Percentiles rank a stretch among this genome's conserved stretches.
Conservation (phyloP, 2,113 vertebrate genomes). For the Ptilonorhynchus violaceus region DNA sequence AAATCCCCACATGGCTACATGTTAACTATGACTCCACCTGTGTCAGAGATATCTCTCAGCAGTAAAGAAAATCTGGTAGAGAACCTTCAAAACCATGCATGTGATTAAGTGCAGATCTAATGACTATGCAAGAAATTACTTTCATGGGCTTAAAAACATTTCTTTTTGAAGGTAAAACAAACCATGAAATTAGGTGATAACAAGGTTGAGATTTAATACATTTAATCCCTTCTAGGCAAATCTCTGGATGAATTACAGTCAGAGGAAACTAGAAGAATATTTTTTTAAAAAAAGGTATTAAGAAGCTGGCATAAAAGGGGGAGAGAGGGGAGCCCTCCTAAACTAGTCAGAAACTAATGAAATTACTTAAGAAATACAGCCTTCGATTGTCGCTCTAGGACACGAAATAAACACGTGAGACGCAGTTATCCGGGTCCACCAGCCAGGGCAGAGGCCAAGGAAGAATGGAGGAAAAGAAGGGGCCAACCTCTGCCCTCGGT, state of each 20-base stretch:
- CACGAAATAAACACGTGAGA: too few species aligned
- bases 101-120: background rate
- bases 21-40: background rate
- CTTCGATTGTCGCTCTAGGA: too few species aligned
- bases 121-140: background rate
- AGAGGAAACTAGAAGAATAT: background rate
- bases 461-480: too few species aligned
- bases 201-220: background rate
- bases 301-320: background rate
- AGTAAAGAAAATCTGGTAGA: background rate
- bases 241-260: background rate
- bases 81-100: background rate
- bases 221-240: slow-evolving; percentile 28
- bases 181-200: slow-evolving; percentile 24
- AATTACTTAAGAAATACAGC: background rate
- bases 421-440: too few species aligned
- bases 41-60: background rate
- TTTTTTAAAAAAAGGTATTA: background rate
- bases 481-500: too few species aligned
- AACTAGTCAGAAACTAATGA: background rate
- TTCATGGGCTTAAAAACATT: slow-evolving; percentile 9
- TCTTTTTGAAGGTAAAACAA: slow-evolving; percentile 46
- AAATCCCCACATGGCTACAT: background rate
- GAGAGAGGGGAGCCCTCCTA: background rate
- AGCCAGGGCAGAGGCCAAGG: too few species aligned